A percentile compares a stretch with the other conserved stretches of the same genome.
Evolutionary conservation across 2,113 vertebrate species (phyloP).

Genomic region (cattle (Bos taurus)): ARS-UCD2.0 NC_037342.1:69148001-69148500

Average conservation of each 20-base stretch:
- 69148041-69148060: neutral
- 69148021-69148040: constrained; percentile 31
- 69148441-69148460: neutral
- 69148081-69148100: constrained; percentile 29
- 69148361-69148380: neutral
- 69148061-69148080: neutral
- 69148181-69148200: neutral
- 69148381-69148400: neutral
- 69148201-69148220: neutral
- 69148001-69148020: neutral
- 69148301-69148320: neutral
- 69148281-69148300: neutral
- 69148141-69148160: neutral
- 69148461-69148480: neutral
- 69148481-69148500: neutral
- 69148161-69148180: neutral
- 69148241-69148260: neutral
- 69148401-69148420: neutral
- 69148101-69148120: neutral
- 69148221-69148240: neutral
- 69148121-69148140: neutral
- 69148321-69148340: neutral
- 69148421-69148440: neutral
- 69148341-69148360: neutral
- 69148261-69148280: neutral